Evolutionary conservation across 2,888 invertebrate species (phyloP).

Genomic region (Adelphocoris suturalis): DNA sequence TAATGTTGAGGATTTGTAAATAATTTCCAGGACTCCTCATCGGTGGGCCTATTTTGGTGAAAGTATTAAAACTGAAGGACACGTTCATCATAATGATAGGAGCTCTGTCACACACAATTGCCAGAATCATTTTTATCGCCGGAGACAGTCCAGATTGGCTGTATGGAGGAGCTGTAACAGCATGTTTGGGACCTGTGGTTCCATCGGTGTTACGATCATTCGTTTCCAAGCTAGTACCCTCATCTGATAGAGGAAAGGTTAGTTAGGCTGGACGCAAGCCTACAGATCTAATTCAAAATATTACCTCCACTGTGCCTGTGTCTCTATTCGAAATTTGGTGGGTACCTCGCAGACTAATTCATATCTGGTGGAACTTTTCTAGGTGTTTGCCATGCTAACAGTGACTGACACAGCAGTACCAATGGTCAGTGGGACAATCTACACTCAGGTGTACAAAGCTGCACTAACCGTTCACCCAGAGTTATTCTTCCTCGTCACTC

Average conservation of each 20-base stretch:
- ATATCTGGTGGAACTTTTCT: neutral
- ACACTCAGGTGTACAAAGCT: constrained; percentile 86
- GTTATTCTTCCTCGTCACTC: constrained; percentile 87
- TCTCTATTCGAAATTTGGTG: no score
- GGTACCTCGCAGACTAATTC: no score
- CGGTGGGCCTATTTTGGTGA: constrained; percentile 86
- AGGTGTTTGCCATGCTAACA: constrained; percentile 84
- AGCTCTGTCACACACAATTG: constrained; percentile 84
- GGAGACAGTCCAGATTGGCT: constrained; percentile 82
- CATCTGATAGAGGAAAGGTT: constrained; percentile 84
- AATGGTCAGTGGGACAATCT: constrained; percentile 86
- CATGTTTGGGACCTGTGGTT: constrained; percentile 88
- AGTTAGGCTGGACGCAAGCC: no score
- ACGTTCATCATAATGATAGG: constrained; percentile 87
- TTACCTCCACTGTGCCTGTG: no score
- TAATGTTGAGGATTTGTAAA: neutral
- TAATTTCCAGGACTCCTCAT: constrained; percentile 82
- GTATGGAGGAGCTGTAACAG: constrained; percentile 86
- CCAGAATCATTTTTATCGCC: constrained; percentile 85
- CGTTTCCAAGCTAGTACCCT: constrained; percentile 87
- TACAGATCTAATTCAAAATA: no score
- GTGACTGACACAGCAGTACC: constrained; percentile 91
- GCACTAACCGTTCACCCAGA: constrained; percentile 81
- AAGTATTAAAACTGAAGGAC: constrained; percentile 84
- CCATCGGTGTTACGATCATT: constrained; percentile 90